Evolutionary conservation across 2,797 vertebrate genomes (phyloP), one percentile per base, ranked within the genome.

Genomic region (Siniperca scherzeri): DNA sequence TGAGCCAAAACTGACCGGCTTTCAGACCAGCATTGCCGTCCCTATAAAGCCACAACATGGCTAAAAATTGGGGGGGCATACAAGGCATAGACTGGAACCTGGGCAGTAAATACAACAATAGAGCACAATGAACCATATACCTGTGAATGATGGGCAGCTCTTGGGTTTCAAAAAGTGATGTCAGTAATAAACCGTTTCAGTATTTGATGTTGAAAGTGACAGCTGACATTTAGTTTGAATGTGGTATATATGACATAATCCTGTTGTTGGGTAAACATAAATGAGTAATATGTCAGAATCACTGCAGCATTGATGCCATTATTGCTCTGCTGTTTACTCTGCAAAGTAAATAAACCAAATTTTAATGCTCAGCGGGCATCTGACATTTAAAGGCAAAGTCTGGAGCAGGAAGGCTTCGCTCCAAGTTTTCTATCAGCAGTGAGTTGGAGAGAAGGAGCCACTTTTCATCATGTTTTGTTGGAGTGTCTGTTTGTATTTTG

Each of bases 331-430:
- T 79, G 42, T 78, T 80, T 73, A 72, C 56, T 52, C 36, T 65
- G 14, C 62, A 72, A 40, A 69, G 22, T 57, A 57, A 52, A 74
- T 27, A 7, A 36, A 67, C 16, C 4, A 50, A 5, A 72, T 59
- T 44, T 56, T 8, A 52, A 42, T n/a, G 44, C 60, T 80, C 21
- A 1, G 46, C 62, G 7, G 40, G 9, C 19, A 30, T 52, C 40
- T 73, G 73, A 74, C 42, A 60, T 70, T 70, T 65, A 60, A 60
- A 72, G 71, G n/a, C 22, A 53, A 68, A 64, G 27, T 68, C 30
- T 68, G 52, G 22, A 69, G 44, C 10, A 5, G 21, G 65, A 38
- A 21, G 25, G 8, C 33, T 27, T 67, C 13, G 0, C 16, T 30
- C 22, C 9, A 6, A 19, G 19, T 57, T 68, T 27, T 59, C 36